Evolutionary conservation across 1,140 invertebrate species (phyloP), one percentile per base, ranked within the genome.

Genomic region (Calephelis nemesis): DNA sequence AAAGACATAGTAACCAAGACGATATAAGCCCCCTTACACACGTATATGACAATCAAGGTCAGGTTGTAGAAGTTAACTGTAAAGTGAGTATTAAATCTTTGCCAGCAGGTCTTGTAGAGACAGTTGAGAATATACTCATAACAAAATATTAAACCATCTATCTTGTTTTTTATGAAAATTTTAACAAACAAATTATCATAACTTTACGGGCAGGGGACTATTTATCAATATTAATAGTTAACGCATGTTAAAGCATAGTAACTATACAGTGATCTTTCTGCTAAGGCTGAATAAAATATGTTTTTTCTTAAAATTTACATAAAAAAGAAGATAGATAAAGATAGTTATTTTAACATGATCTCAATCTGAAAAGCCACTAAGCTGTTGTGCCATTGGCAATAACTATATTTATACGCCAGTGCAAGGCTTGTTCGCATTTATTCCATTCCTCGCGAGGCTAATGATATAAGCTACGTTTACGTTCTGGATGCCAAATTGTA

Each of bases 401-500:
- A 60, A 70, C 15, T 63, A 62, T 54, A 45, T 64, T 48, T 70
- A 62, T n/a, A 48, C 47, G 76, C 75, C 70, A 71, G 65, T 74
- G 65, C 74, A 74, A 83, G 73, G 83, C 85, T 88, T 84, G 78
- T 77, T 83, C 78, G 85, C 82, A 90, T 88, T 88, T 87, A 85
- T 19, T 67, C 52, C 15, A 70, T 71, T 80, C 81, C 79, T 78
- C 74, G 82, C 75, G 77, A 81, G 69, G 75, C 76, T 86, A n/a
- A 60, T 71, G 69, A 78, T 77, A 76, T 74, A 74, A 80, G 77
- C 73, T 73, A 60, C 39, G 58, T 68, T 75, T 85, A 83, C 78
- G 74, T 84, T 81, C 69, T 81, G 74, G 85, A 90, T 91, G 88
- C 88, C 87, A 91, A 91, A 91, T 87, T 83, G 73, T 83, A 77